These are phyloP conservation scores for Cephalopachus bancanus DNA, from an alignment of 2,797 vertebrate genomes.

Conservation along the genomic window DNA sequence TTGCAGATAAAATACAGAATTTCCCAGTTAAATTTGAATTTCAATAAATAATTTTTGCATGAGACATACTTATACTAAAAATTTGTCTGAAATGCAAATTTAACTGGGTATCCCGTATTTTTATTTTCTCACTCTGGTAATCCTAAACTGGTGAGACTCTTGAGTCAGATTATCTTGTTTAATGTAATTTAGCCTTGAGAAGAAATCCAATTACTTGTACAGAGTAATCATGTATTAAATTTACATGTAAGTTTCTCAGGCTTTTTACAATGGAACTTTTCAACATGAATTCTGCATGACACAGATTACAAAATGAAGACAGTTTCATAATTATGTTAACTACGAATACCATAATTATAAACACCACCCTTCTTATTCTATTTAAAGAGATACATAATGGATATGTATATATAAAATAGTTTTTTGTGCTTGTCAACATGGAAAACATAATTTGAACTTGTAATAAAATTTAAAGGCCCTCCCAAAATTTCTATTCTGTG, in stretches of 20 bases:
- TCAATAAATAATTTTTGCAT: constrained; percentile 4
- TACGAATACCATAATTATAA: constrained; percentile 47
- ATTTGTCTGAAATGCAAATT: constrained; percentile 27
- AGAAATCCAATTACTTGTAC: constrained; percentile 53
- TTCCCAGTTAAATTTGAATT: not conserved
- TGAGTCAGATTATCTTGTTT: not conserved
- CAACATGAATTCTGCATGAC: constrained; percentile 56
- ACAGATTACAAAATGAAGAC: constrained; percentile 55
- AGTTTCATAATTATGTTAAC: constrained; percentile 22
- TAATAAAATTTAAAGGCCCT: not conserved
- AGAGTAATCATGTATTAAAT: constrained; percentile 46
- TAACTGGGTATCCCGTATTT: not conserved
- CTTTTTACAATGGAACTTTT: constrained; percentile 53
- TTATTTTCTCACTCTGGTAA: constrained; percentile 19
- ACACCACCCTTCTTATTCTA: not conserved
- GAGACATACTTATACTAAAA: not conserved
- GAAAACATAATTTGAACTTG: constrained; percentile 37
- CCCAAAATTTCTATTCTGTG: not conserved
- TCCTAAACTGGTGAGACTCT: not conserved
- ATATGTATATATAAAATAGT: not conserved
- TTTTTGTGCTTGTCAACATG: constrained; percentile 32
- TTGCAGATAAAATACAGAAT: not conserved
- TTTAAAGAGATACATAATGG: constrained; percentile 26
- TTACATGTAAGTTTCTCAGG: constrained; percentile 1
- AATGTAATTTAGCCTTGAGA: constrained; percentile 42